These are phyloP conservation scores for Notiomystis cincta DNA, from an alignment of 2,113 vertebrate genomes.

Conservation along the genomic window DNA sequence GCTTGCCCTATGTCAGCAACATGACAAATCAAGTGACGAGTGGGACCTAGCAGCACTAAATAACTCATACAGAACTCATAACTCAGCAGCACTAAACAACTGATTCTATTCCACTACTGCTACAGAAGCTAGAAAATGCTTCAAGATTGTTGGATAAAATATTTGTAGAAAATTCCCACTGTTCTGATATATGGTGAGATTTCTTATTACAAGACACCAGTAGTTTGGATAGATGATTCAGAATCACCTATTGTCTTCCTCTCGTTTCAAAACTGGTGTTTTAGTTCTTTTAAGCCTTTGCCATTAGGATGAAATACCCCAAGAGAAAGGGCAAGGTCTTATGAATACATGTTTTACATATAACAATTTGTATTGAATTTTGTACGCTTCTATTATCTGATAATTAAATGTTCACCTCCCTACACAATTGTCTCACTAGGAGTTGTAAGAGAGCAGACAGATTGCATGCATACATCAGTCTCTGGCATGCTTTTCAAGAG, in stretches of 20 bases:
- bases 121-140: not conserved
- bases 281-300: not conserved
- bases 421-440: not conserved
- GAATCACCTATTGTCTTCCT: not conserved
- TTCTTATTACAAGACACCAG: not conserved
- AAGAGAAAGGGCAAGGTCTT: not conserved
- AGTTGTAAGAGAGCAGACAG: not conserved
- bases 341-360: not conserved
- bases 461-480: not conserved
- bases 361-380: not conserved
- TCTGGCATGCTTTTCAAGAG: not conserved
- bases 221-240: not conserved
- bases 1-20: not conserved
- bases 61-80: not conserved
- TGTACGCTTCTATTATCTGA: rapidly evolving
- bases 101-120: not conserved
- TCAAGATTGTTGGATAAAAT: not conserved
- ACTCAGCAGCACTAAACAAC: not conserved
- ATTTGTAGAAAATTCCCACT: not conserved
- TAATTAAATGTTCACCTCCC: not conserved
- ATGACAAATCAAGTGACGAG: not conserved
- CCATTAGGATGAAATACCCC: not conserved
- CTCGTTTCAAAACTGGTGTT: not conserved
- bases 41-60: not conserved
- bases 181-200: too few species aligned